These are phyloP conservation scores for Balanococcus diminutus DNA, from an alignment of 2,888 invertebrate species.

Conservation along the genomic window DNA sequence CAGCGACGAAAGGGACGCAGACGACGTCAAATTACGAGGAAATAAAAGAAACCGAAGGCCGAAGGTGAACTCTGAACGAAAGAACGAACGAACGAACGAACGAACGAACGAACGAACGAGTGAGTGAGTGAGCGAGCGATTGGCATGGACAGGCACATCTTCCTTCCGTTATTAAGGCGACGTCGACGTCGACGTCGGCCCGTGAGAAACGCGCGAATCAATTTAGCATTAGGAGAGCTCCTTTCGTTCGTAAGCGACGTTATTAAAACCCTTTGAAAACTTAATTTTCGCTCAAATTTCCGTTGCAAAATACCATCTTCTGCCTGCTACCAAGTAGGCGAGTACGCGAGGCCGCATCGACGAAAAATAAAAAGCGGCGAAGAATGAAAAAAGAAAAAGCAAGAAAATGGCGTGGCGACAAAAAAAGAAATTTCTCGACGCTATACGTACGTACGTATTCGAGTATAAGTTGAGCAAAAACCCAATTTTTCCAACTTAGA, in stretches of 20 bases:
- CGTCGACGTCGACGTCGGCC: neutral
- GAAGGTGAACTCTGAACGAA: too few relatives aligned
- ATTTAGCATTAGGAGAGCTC: neutral
- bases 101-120: too few relatives aligned
- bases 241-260: neutral
- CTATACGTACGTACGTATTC: neutral
- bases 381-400: neutral
- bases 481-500: neutral
- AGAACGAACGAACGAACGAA: too few relatives aligned
- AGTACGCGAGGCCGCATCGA: neutral
- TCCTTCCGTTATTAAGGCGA: neutral
- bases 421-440: neutral
- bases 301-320: neutral
- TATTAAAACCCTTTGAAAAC: conserved; percentile 17
- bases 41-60: neutral
- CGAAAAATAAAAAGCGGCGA: too few relatives aligned
- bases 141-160: neutral
- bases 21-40: neutral
- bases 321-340: neutral
- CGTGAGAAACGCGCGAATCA: neutral
- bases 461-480: neutral
- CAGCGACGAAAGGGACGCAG: neutral
- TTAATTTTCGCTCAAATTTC: conserved; percentile 17
- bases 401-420: too few relatives aligned
- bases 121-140: too few relatives aligned